Evolutionary conservation across 2,113 vertebrate species (phyloP), one percentile per base, ranked within the genome.

Genomic region (Silurus glanis): DNA sequence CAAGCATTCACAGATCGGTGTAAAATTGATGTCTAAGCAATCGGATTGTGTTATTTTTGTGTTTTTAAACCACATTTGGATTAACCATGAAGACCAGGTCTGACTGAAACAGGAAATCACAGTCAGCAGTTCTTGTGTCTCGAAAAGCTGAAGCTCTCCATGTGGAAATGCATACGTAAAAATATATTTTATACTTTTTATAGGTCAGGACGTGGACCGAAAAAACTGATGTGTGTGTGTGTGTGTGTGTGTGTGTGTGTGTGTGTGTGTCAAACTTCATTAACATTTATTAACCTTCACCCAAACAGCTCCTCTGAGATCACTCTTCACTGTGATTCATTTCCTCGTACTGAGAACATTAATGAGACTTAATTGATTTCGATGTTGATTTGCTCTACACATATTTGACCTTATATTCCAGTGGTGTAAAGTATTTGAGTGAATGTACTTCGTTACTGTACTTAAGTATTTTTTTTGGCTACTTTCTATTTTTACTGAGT

Each of bases 271-370:
- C 23, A 64, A 9, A 64, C 9, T n/a, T 64, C 9, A 67, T 67
- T 67, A 28, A 37, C 66, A 67, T 67, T 64, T n/a, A 9, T 9
- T 10, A 23, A 64, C 25, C 66, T 67, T 67, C 89, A 87, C 87
- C 61, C 85, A 80, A 89, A 88, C 85, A 78, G 76, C 87, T 88
- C 84, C 85, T 90, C 75, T 17, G 86, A 90, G 87, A 90, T 83
- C n/a, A 14, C 87, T 74, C 51, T 83, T 37, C 80, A 82, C 58
- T 84, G 64, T 6, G 6, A 64, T 85, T 84, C 61, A 86, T 89
- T 72, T 86, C 80, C 23, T 51, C n/a, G 85, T 84, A 72, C 49
- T 45, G 87, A 89, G 86, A 89, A 92, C 90, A 86, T 88, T 91
- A 92, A 92, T 92, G 86, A 47, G 58, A 25, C 64, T 69, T 6